These are phyloP conservation scores for Amniataba percoides DNA, from an alignment of 2,797 vertebrate species.

Conservation along the genomic window DNA sequence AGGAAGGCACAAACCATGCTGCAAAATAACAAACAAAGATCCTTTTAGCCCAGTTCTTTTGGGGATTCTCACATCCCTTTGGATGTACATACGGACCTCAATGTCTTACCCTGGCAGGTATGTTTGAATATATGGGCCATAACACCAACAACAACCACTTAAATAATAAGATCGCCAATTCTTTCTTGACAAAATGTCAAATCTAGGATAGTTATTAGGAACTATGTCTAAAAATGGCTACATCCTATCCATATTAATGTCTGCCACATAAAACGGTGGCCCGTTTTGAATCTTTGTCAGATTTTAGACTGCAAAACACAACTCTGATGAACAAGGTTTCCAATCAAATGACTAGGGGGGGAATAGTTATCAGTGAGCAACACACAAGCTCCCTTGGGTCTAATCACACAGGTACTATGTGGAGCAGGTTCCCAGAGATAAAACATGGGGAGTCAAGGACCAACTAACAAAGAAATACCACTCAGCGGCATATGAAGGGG, in stretches of 20 bases:
- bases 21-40: constrained; percentile 35
- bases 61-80: neutral
- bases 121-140: constrained; percentile 1
- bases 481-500: constrained; percentile 62
- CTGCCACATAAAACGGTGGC: neutral
- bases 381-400: constrained; percentile 19
- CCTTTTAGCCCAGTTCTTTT: constrained; percentile 2
- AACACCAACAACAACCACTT: constrained; percentile 4
- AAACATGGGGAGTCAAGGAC: constrained; percentile 1
- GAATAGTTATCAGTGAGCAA: constrained; percentile 35
- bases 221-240: neutral
- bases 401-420: constrained; percentile 33
- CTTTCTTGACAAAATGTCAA: neutral
- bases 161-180: neutral
- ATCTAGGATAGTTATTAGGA: neutral
- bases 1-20: constrained; percentile 7
- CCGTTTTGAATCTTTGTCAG: constrained; percentile 5
- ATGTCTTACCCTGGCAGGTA: neutral
- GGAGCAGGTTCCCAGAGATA: constrained; percentile 32
- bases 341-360: constrained; percentile 16
- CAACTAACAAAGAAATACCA: constrained; percentile 34
- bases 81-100: neutral
- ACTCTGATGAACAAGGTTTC: constrained; percentile 28
- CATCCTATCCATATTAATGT: constrained; percentile 1
- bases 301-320: constrained; percentile 18